phyloP scores from a whole-genome alignment of 1,140 invertebrate species.

The Agrypnia vestita region DNA sequence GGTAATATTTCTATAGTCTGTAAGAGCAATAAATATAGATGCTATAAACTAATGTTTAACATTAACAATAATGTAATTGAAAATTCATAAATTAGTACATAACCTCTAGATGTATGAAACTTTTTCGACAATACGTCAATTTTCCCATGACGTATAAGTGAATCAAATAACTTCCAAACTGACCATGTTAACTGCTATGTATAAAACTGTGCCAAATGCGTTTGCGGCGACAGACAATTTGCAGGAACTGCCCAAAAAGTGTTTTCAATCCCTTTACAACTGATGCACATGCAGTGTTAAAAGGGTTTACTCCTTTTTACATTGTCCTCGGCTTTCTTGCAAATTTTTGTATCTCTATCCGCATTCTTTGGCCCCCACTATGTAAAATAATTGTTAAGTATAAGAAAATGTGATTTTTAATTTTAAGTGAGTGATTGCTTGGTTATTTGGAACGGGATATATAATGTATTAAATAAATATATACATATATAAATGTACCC shows the following conservation, averaged over 20 bases:
- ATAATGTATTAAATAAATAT: not conserved
- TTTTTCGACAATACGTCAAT: too few relatives aligned
- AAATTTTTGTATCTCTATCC: not conserved
- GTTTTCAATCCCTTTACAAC: too few relatives aligned
- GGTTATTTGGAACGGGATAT: not conserved
- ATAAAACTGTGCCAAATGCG: not conserved
- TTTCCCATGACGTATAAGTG: too few relatives aligned
- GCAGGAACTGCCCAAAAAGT: too few relatives aligned
- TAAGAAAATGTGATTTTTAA: not conserved
- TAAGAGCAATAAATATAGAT: too few relatives aligned
- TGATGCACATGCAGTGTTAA: not conserved
- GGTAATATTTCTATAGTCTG: too few relatives aligned
- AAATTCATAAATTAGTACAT: too few relatives aligned
- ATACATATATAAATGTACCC: not conserved
- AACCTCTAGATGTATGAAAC: too few relatives aligned
- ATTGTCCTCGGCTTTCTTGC: not conserved
- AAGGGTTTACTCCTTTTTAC: not conserved
- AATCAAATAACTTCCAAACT: too few relatives aligned
- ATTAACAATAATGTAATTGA: too few relatives aligned
- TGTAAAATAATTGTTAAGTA: not conserved
- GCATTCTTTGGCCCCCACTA: not conserved
- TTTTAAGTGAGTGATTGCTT: not conserved
- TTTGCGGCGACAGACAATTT: not conserved
- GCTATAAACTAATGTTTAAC: too few relatives aligned
- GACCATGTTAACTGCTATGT: too few relatives aligned